A percentile compares a stretch with the other conserved stretches of the same genome.
Evolutionary conservation across 1,140 invertebrate genomes (phyloP).

Genomic region (Orchestia grillus): DNA sequence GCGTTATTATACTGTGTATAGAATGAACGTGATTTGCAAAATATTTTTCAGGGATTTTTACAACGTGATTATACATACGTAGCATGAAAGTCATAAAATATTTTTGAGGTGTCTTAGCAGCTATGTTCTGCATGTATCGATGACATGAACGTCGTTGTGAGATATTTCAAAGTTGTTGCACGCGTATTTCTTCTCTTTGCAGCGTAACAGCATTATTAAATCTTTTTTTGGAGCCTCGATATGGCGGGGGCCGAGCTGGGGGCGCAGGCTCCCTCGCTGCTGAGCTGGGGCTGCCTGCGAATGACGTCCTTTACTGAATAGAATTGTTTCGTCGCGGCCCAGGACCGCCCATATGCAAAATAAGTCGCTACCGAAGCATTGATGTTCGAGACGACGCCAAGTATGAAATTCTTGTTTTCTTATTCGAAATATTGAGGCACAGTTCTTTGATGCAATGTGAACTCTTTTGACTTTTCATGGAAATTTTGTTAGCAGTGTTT

Average conservation of each 20-base stretch:
- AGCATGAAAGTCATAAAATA: too few species aligned
- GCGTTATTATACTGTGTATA: too few species aligned
- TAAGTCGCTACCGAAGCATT: neutral
- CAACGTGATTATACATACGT: too few species aligned
- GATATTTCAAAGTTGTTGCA: neutral
- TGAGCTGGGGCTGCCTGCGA: neutral
- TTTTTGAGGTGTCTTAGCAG: too few species aligned
- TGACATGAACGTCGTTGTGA: too few species aligned
- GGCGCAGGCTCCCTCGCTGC: neutral
- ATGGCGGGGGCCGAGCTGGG: neutral
- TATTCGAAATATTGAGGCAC: too few species aligned
- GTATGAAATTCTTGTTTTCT: neutral
- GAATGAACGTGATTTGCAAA: too few species aligned
- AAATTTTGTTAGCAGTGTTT: too few species aligned
- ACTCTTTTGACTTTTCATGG: too few species aligned
- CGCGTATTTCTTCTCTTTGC: neutral
- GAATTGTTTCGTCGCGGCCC: conserved; percentile 22
- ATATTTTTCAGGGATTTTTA: too few species aligned
- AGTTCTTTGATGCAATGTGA: too few species aligned
- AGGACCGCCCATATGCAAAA: neutral
- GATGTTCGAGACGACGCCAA: neutral
- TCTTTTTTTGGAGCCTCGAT: neutral
- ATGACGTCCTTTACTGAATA: conserved; percentile 47
- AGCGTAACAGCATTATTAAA: neutral
- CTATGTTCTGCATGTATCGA: too few species aligned